Evolutionary conservation across 2,113 vertebrate species (phyloP).

Genomic region (Plectropomus leopardus): DNA sequence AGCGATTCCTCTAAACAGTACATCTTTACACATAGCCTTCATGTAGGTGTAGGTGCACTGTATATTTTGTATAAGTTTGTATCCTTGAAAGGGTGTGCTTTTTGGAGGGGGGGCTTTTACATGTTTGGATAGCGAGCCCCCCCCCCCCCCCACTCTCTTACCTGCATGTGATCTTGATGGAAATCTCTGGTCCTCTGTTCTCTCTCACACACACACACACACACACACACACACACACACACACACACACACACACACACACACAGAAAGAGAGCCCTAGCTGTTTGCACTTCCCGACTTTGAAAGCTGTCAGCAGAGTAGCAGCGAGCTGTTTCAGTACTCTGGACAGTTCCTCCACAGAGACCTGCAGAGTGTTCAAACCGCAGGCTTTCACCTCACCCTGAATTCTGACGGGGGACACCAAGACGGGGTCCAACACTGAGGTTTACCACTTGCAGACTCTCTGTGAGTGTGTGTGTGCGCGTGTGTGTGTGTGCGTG

Average conservation of each 20-base stretch:
- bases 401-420: conserved; percentile 53
- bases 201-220: conserved; percentile 39
- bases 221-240: conserved; percentile 41
- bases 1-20: background rate
- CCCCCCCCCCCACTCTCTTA: conserved; percentile 42
- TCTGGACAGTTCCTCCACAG: conserved; percentile 76
- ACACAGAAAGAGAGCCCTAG: conserved; percentile 1
- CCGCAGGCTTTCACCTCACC: conserved; percentile 48
- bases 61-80: conserved; percentile 29
- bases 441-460: conserved; percentile 71
- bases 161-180: conserved; percentile 71
- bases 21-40: too few relatives aligned
- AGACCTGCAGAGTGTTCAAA: conserved; percentile 56
- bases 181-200: conserved; percentile 75
- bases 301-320: conserved; percentile 70
- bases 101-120: conserved; percentile 4
- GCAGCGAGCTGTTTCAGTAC: conserved; percentile 70
- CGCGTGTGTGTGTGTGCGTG: conserved; percentile 82
- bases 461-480: conserved; percentile 35
- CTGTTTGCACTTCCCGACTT: conserved; percentile 77
- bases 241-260: conserved; percentile 32
- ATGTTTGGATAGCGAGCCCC: conserved; percentile 37
- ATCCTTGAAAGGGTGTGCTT: conserved; percentile 35
- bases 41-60: too few relatives aligned
- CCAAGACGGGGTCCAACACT: conserved; percentile 62